Base-by-base conservation (phyloP, 2,797 vertebrate species). In the Podarcis siculus region DNA sequence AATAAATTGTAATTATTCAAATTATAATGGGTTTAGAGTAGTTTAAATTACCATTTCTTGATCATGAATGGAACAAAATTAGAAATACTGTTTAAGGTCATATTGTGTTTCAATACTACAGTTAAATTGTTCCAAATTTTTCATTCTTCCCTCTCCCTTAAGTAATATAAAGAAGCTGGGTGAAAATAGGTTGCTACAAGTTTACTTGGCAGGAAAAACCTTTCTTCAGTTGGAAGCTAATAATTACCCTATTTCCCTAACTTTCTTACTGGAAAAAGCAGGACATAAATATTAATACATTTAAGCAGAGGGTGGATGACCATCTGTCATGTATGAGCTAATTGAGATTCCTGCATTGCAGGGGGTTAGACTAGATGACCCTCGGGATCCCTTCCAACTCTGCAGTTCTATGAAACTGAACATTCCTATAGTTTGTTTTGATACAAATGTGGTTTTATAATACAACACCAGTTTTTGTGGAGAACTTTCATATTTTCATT, bases 1-100 rank as follows among this genome's bases (percentile, higher is more conserved):
- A 95, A 92, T 93, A 94, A 93, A 55, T 72, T n/a, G 90, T 94
- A 73, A 49, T 87, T 2, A 92, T 93, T 95, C 93, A 91, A 95
- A 92, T 93, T 92, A 89, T 90, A 88, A 93, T 81, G 72, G 79
- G 90, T 88, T 72, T 35, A 35, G 58, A 71, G 25, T 84, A 19
- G 37, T 58, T 83, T 58, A 25, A 73, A 73, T 55, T 2, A 88
- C 86, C 91, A 58, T 72, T 86, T 69, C 78, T 80, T 87, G 45
- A 88, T 94, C 89, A 90, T 93, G 4, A 89, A 4, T 88, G 69
- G n/a, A 19, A 81, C 61, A 79, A 82, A 69, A 32, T 90, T 90
- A 93, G 37, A 81, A 86, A 85, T 87, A 45, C 21, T 93, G 37
- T 67, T 61, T 85, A 87, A 87, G 37, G 69, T 79, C 30, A 45